Percentiles rank a stretch among this genome's conserved stretches.
Conservation (phyloP, 1,140 invertebrate species). For the Dreissena polymorpha region DNA sequence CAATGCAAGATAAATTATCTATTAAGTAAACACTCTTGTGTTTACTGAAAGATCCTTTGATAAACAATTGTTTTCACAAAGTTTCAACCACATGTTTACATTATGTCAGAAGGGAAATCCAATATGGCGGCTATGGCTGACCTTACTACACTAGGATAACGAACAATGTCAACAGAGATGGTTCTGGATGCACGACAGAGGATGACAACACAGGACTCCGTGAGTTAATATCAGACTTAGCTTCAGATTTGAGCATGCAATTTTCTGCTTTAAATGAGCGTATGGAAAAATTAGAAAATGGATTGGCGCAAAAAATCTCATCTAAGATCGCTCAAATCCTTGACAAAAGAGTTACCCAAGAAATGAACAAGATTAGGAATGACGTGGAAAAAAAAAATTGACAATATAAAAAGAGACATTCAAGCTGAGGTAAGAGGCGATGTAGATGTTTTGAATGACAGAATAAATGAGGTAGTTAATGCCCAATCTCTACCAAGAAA, state of each 20-base stretch:
- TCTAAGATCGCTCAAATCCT: too few species aligned
- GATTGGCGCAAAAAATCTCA: neutral
- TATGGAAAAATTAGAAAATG: slow-evolving; percentile 9
- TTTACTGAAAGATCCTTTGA: too few species aligned
- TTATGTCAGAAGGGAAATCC: too few species aligned
- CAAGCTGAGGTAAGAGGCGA: neutral
- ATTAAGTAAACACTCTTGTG: too few species aligned
- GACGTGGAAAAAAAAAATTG: neutral
- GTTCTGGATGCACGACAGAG: neutral
- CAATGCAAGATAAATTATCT: too few species aligned
- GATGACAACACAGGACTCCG: neutral
- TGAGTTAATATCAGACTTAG: slow-evolving; percentile 4
- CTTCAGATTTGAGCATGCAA: slow-evolving; percentile 1
- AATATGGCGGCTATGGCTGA: too few species aligned
- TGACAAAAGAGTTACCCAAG: neutral
- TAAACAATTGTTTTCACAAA: too few species aligned
- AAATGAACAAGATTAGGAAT: neutral
- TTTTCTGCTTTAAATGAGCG: slow-evolving; percentile 10
- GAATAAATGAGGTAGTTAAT: neutral
- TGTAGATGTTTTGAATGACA: slow-evolving; percentile 5
- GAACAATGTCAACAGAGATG: too few species aligned
- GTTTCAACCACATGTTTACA: too few species aligned
- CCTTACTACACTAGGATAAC: too few species aligned
- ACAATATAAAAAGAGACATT: slow-evolving; percentile 20
- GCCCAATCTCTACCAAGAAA: neutral